Evolutionary conservation across 2,888 invertebrate genomes (phyloP), one percentile per base, ranked within the genome.

Genomic region (Trachelus tabidus): DNA sequence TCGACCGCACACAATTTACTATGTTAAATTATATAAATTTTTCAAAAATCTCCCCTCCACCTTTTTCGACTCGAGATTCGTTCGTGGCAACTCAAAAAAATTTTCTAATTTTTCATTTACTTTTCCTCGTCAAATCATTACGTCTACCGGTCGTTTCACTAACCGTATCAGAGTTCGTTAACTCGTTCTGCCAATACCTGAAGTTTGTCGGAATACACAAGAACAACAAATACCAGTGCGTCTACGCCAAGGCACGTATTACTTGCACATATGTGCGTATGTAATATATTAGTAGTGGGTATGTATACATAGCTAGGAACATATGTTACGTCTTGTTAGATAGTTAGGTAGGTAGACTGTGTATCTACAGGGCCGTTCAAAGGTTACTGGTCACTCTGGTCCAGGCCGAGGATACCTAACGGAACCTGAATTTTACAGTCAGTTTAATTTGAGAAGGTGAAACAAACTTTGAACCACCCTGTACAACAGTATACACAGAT

Each of bases 51-150:
- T 9, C 0, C 0, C 23, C 40, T 9, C 9, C 23, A 56, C 9
- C 15, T 56, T 56, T 9, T 56, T 56, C 0, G 23, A 9, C 2
- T 23, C 0, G 9, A 56, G 0, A 0, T 1, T 0, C 1, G 0
- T 15, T 15, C 40, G 40, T 40, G 12, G 9, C 0, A 56, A 56
- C 1, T 56, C 4, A 9, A 56, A 23, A 23, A 23, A 1, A 37
- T 12, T 23, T 0, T 40, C 23, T 23, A 0, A 15, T 1, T 40
- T 40, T 40, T 40, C 23, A 23, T 23, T 6, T 4, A 6, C 1
- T 23, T 9, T 9, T 40, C 9, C 9, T 23, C 9, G 23, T 56
- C 6, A 6, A 56, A 23, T 56, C 40, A 23, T 23, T 9, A 6
- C 23, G 40, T 56, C 40, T 56, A 56, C 40, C 40, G 40, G 40